Conservation (phyloP, 1,140 invertebrate species). For the Trichoplusia ni region DNA sequence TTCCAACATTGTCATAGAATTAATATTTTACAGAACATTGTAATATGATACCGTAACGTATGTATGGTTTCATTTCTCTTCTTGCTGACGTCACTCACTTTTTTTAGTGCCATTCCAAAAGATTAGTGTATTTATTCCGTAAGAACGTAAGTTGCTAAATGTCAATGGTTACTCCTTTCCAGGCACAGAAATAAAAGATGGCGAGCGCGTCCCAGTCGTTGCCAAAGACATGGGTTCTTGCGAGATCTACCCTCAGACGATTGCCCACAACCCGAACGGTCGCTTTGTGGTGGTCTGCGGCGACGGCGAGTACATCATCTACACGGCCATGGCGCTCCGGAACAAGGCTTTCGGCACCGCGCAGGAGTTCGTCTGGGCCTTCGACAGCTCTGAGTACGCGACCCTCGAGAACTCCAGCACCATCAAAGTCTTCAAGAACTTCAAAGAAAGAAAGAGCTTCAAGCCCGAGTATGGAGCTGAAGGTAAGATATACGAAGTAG, state of each 20-base stretch:
- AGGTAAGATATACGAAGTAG: constrained; percentile 84
- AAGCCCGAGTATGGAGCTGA: constrained; percentile 98
- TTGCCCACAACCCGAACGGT: constrained; percentile 99
- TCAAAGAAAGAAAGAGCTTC: constrained; percentile 97
- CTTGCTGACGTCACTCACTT: too few relatives aligned
- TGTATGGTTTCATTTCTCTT: neutral
- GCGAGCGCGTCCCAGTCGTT: constrained; percentile 94
- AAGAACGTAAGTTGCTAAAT: too few relatives aligned
- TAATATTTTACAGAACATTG: too few relatives aligned
- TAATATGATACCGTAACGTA: neutral
- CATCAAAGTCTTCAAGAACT: constrained; percentile 98
- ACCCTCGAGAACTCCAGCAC: constrained; percentile 95
- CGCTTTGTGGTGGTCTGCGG: constrained; percentile 99
- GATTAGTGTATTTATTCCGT: too few relatives aligned
- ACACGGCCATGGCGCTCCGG: constrained; percentile 98
- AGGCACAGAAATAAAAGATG: constrained; percentile 91
- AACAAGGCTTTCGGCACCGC: constrained; percentile 99
- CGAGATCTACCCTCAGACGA: constrained; percentile 99
- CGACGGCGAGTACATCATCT: constrained; percentile 99
- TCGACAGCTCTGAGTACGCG: constrained; percentile 97
- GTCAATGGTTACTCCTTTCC: too few relatives aligned
- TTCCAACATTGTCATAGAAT: too few relatives aligned
- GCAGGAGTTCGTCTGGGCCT: constrained; percentile 99
- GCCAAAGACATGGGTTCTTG: constrained; percentile 99
- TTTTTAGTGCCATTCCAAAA: too few relatives aligned